Base-by-base conservation (phyloP, 1,140 invertebrate genomes). In the Polypedilum pembai region DNA sequence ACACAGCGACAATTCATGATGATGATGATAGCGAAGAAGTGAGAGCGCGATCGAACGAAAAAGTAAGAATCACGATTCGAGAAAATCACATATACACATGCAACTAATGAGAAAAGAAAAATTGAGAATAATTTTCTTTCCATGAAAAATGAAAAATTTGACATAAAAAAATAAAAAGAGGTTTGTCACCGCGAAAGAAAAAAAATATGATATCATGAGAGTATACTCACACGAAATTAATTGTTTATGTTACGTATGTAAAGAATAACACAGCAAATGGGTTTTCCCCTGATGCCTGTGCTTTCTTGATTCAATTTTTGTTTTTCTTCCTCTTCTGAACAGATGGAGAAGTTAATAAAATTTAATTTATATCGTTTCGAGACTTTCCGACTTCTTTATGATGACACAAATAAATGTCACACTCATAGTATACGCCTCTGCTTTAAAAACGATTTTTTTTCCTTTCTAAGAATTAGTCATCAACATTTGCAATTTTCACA, bases 141-240 rank as follows among this genome's bases (percentile, higher is more conserved):
- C 45, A 56, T 56, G 45, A 12, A 56, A 56, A 56, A 33, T 33
- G 24, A 33, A 33, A 56, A n/a, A n/a, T 56, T 56, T 56, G 45
- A 56, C 45, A 56, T n/a, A 56, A 56, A 56, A 56, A 12, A 56
- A 12, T 12, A 56, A 56, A n/a, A 56, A 56, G n/a, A 56, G 7
- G 12, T 56, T 56, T 15, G 12, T 56, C 12, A 56, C 45, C 12
- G 45, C 12, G 12, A 56, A n/a, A 15, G 45, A 56, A 12, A 45
- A 56, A 56, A 56, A 56, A n/a, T n/a, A 56, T 56, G 45, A 56
- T 56, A 56, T 56, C 45, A 56, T 56, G 45, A 56, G 45, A 56
- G 45, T 33, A 56, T 56, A 56, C 45, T 56, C 45, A 56, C 45
- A 56, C 12, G 12, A n/a, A n/a, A 56, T 56, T 56, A 56, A 56